Base-by-base conservation (phyloP, 2,113 vertebrate species). In the Coptodon bakossiorum region DNA sequence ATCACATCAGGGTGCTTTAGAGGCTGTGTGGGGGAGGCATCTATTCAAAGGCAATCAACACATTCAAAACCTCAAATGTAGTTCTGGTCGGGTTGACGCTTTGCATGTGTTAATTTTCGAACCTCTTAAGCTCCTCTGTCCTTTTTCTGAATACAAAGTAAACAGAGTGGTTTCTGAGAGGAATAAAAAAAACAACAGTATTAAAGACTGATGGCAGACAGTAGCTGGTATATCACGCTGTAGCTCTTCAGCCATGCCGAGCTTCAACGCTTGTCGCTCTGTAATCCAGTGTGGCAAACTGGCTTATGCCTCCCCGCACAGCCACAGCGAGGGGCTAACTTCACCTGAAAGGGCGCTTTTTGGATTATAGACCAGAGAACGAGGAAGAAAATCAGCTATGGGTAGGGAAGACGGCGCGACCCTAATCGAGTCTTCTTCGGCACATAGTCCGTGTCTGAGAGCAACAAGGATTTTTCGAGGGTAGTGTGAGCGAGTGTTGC, bases 241-340 rank as follows among this genome's bases (percentile, higher is more conserved):
- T 7, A 10, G 59, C 68, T 3, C 83, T 54, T 81, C 59, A 61
- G 17, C 89, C 50, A n/a, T 7, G 76, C 73, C 50, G 82, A 88
- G 90, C 76, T 59, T 85, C 40, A 63, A 50, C 5, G 45, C 63
- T 71, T 59, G 91, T 82, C 80, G 53, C 80, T 57, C 53, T 76
- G 86, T 93, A 93, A 95, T 93, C 91, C 59, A 6, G 61, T 56
- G 88, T 81, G 86, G 83, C 68, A 84, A 92, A 93, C 91, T 31
- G 81, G 90, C 48, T 93, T 91, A 90, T 9, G 68, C 7, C 50
- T 82, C 82, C 85, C 83, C 4, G 48, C 76, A 66, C 53, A 22
- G 54, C 80, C 56, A 11, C 82, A 19, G 82, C 48, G 22, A 90
- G 91, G 13, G 59, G 83, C 88, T 76, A 80, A 82, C 89, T 48